A percentile compares a stretch with the other conserved stretches of the same genome.
Conservation (phyloP, 2,797 vertebrate genomes). For the Paramormyrops hopkinsi region DNA sequence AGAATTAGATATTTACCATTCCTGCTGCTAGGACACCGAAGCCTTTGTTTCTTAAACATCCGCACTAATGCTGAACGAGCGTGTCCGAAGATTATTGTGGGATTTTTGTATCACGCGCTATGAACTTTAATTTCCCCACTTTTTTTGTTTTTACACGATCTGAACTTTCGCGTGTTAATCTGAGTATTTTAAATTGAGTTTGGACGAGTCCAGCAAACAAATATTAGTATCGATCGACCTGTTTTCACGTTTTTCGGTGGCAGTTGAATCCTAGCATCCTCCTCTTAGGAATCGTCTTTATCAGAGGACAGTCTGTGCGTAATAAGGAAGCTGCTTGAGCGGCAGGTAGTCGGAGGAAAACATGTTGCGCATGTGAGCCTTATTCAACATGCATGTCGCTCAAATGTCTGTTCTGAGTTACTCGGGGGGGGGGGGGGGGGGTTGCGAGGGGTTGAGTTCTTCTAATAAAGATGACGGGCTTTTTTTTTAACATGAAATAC, state of each 20-base stretch:
- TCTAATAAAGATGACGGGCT: not conserved
- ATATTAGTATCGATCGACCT: not conserved
- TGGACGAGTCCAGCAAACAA: not conserved
- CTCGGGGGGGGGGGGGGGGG: fast-evolving
- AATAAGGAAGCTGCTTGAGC: not conserved
- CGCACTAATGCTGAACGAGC: not conserved
- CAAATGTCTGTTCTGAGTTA: not conserved
- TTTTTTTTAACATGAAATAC: not conserved
- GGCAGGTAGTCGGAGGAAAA: not conserved
- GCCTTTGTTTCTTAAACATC: not conserved
- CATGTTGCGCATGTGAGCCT: not conserved
- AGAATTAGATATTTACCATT: not conserved
- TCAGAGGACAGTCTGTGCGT: not conserved
- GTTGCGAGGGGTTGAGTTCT: not conserved
- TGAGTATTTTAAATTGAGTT: not conserved
- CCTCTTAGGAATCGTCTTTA: not conserved
- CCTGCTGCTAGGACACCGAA: not conserved
- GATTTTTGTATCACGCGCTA: not conserved
- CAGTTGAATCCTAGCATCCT: not conserved
- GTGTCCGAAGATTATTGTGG: not conserved
- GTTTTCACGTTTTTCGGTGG: not conserved
- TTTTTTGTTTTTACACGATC: not conserved
- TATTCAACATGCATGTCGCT: not conserved
- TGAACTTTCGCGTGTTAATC: not conserved
- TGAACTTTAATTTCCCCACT: not conserved